Percentiles rank a stretch among this genome's conserved stretches.
Evolutionary conservation across 2,113 vertebrate species (phyloP).

Genomic region (Nothobranchius furzeri): DNA sequence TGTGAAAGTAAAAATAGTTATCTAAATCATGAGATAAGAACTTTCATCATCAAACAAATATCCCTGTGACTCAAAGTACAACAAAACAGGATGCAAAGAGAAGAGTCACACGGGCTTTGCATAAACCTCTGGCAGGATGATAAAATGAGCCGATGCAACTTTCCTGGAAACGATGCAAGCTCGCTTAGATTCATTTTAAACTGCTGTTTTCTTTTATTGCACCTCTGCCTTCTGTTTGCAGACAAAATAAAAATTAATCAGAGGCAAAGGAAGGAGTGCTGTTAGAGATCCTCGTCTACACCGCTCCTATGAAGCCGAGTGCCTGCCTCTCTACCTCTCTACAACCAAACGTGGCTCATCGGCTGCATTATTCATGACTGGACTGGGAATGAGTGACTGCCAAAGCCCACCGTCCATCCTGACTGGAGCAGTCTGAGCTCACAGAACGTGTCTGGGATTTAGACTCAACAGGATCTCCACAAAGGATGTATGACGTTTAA

Average conservation of each 20-base stretch:
- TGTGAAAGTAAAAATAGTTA: neutral
- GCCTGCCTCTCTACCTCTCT: conserved; percentile 51
- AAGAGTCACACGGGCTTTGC: neutral
- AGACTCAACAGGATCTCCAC: neutral
- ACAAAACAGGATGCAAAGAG: neutral
- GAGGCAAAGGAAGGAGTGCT: conserved; percentile 27
- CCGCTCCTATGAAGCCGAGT: conserved; percentile 35
- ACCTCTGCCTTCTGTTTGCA: neutral
- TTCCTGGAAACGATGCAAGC: neutral
- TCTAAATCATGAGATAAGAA: neutral
- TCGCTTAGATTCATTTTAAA: conserved; percentile 6
- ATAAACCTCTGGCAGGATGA: neutral
- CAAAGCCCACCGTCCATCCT: conserved; percentile 32
- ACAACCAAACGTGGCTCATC: conserved; percentile 59
- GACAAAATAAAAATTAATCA: neutral
- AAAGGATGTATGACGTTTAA: neutral
- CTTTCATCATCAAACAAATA: neutral
- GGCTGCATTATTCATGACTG: conserved; percentile 62
- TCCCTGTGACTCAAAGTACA: neutral
- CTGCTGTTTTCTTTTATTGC: conserved; percentile 12
- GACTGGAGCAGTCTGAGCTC: conserved; percentile 15
- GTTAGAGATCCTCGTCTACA: conserved; percentile 36
- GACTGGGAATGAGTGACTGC: conserved; percentile 38
- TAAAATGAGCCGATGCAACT: neutral
- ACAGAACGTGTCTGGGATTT: neutral